phyloP scores from a whole-genome alignment of 2,797 vertebrate species.

The Rhabdophis nuchalis region DNA sequence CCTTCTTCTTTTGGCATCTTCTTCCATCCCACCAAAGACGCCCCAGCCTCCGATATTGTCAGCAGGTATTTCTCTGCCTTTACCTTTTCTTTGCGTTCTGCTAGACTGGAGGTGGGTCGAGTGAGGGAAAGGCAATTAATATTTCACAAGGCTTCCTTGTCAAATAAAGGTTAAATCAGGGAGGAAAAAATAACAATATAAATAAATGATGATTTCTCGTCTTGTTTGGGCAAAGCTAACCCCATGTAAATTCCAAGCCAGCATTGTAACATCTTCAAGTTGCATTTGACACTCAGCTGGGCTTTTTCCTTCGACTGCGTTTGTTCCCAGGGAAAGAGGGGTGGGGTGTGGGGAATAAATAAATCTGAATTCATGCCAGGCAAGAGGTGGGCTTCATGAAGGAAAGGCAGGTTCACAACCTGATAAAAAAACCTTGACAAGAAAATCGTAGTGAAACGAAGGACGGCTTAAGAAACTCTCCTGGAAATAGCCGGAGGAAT shows the following conservation, averaged over 20 bases:
- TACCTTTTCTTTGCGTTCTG: constrained; percentile 34
- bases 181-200: constrained; percentile 45
- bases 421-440: background rate
- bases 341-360: background rate
- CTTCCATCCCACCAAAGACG: background rate
- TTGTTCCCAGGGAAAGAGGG: background rate
- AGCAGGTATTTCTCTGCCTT: constrained; percentile 10
- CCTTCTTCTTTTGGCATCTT: background rate
- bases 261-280: constrained; percentile 29
- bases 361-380: background rate
- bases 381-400: background rate
- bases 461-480: background rate
- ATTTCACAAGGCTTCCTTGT: constrained; percentile 55
- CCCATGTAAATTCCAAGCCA: constrained; percentile 45
- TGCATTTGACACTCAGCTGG: constrained; percentile 6
- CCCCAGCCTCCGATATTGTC: accelerated
- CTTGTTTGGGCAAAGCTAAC: constrained; percentile 46
- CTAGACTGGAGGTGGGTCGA: background rate
- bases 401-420: background rate
- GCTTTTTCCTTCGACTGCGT: background rate
- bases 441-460: background rate
- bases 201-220: constrained; percentile 52
- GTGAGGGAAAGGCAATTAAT: constrained; percentile 37
- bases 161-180: constrained; percentile 56
- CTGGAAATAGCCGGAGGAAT: background rate